Conservation (phyloP, 1,140 invertebrate species). For the Eriocheir sinensis region DNA sequence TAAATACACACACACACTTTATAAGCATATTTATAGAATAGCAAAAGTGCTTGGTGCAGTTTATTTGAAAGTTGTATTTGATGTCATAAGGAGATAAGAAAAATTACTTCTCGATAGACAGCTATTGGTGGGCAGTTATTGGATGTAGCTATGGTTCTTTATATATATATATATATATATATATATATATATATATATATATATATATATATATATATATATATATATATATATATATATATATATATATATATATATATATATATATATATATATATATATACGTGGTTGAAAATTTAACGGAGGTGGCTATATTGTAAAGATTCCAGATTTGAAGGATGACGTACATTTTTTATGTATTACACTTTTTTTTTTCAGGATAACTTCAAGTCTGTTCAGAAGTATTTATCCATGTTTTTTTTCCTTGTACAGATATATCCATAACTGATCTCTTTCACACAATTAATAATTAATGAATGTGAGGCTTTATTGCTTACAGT, state of each 20-base stretch:
- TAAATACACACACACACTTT: slow-evolving; percentile 15
- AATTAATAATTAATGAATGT: background rate
- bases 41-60: background rate
- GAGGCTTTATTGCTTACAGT: slow-evolving; percentile 24
- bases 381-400: too few species aligned
- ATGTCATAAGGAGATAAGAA: background rate
- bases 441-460: too few species aligned
- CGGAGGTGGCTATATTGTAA: background rate
- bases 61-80: background rate
- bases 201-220: slow-evolving; percentile 49
- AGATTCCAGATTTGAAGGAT: too few species aligned
- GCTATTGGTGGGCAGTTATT: slow-evolving; percentile 64
- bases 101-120: background rate
- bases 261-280: slow-evolving; percentile 53
- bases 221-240: slow-evolving; percentile 51
- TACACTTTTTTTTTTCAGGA: too few species aligned
- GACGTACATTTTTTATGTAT: too few species aligned
- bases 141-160: slow-evolving; percentile 26
- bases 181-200: slow-evolving; percentile 54
- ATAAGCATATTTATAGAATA: background rate
- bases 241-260: slow-evolving; percentile 49
- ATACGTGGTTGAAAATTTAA: slow-evolving; percentile 9
- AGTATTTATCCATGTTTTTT: too few species aligned
- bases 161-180: slow-evolving; percentile 41
- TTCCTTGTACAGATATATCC: too few species aligned